Conservation (phyloP, 2,113 vertebrate species). For the Ardeotis arabs region DNA sequence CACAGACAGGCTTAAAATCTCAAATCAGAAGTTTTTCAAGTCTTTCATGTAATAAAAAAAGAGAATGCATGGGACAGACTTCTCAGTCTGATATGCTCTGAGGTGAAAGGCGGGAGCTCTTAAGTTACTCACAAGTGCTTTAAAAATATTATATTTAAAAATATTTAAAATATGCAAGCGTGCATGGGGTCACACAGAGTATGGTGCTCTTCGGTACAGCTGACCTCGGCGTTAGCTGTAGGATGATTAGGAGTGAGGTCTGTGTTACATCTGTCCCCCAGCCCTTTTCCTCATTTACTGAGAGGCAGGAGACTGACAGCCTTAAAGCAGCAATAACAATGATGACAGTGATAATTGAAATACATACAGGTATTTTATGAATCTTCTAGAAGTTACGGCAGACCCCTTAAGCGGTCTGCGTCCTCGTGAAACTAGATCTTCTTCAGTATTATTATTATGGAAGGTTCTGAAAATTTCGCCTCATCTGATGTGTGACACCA, state of each 20-base stretch:
- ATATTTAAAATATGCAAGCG: background rate
- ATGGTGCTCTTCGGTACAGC: background rate
- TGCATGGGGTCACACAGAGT: background rate
- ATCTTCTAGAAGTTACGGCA: background rate
- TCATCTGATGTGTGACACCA: background rate
- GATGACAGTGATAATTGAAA: background rate
- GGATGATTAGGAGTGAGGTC: background rate
- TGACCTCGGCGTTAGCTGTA: background rate
- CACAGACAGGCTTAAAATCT: background rate
- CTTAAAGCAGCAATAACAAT: background rate
- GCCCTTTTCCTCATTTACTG: background rate
- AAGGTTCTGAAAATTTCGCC: background rate
- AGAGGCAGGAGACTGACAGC: background rate
- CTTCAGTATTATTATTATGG: background rate
- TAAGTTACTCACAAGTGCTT: background rate
- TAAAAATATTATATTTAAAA: background rate
- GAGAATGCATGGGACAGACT: background rate
- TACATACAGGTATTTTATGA: background rate
- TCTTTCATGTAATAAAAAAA: background rate
- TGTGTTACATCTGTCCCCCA: background rate
- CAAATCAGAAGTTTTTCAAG: background rate
- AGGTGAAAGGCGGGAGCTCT: background rate
- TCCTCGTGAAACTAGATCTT: background rate
- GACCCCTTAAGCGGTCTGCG: background rate
- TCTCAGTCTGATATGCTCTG: background rate